Conservation (phyloP, 2,888 invertebrate species). For the Bhutanitis thaidina region DNA sequence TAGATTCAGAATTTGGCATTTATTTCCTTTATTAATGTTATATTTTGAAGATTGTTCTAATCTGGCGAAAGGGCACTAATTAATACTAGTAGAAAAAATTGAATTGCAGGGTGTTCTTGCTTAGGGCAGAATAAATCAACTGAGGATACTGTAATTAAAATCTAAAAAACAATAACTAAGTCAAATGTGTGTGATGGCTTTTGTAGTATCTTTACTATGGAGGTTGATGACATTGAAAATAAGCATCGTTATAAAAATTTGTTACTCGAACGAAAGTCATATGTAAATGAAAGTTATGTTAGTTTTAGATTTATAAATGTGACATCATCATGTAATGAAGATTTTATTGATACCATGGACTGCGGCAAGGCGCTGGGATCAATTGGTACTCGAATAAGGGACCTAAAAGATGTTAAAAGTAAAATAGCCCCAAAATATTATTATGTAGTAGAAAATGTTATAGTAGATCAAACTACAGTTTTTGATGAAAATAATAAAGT, state of each 20-base stretch:
- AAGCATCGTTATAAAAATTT: background rate
- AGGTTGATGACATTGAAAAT: background rate
- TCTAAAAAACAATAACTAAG: background rate
- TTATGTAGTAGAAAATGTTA: background rate
- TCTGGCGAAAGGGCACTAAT: too few relatives aligned
- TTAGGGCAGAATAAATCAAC: background rate
- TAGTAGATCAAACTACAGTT: background rate
- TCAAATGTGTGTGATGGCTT: background rate
- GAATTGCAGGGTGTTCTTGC: too few relatives aligned
- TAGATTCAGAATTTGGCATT: too few relatives aligned
- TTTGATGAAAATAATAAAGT: background rate
- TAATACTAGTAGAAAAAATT: too few relatives aligned
- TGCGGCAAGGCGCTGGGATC: background rate
- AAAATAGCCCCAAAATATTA: too few relatives aligned
- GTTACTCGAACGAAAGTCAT: background rate
- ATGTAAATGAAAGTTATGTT: background rate
- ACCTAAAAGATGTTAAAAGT: too few relatives aligned
- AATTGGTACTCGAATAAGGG: background rate
- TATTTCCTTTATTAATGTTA: too few relatives aligned
- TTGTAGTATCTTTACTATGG: background rate
- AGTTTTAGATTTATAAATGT: background rate
- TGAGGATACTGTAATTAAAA: background rate
- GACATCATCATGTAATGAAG: background rate
- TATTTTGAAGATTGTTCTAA: too few relatives aligned
- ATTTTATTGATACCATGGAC: background rate